Evolutionary conservation across 1,140 invertebrate species (phyloP).

Genomic region (Sarcophaga bullata): DNA sequence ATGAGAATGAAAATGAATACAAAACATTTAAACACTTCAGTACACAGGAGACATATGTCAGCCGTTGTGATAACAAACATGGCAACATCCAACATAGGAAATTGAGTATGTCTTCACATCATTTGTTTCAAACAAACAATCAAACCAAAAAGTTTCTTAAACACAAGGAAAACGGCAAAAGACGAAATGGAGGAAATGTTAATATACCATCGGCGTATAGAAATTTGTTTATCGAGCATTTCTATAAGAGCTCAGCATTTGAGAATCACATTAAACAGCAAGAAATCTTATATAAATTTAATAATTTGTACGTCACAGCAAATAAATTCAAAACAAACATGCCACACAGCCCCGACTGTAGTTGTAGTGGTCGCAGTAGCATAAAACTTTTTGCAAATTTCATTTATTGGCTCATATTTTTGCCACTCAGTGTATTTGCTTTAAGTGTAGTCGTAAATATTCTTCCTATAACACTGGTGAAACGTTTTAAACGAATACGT

Average conservation of each 20-base stretch:
- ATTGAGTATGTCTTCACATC: background rate
- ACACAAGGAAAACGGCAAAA: background rate
- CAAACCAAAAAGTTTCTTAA: background rate
- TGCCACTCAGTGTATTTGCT: background rate
- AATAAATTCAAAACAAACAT: background rate
- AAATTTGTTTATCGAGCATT: background rate
- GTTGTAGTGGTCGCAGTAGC: too few relatives aligned
- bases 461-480: background rate
- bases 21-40: slow-evolving; percentile 25
- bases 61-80: background rate
- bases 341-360: background rate
- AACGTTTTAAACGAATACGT: background rate
- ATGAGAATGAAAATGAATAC: slow-evolving; percentile 17
- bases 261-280: background rate
- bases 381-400: background rate
- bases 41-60: slow-evolving; percentile 20
- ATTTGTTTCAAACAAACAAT: too few relatives aligned
- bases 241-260: background rate
- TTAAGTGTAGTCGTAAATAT: background rate
- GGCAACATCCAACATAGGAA: background rate
- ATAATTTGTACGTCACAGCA: background rate
- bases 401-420: background rate
- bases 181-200: background rate
- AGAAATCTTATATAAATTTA: slow-evolving; percentile 15
- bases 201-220: background rate